Percentiles rank a stretch among this genome's conserved stretches.
Evolutionary conservation across 2,797 vertebrate genomes (phyloP).

Genomic region (Muraenolepis orangiensis): DNA sequence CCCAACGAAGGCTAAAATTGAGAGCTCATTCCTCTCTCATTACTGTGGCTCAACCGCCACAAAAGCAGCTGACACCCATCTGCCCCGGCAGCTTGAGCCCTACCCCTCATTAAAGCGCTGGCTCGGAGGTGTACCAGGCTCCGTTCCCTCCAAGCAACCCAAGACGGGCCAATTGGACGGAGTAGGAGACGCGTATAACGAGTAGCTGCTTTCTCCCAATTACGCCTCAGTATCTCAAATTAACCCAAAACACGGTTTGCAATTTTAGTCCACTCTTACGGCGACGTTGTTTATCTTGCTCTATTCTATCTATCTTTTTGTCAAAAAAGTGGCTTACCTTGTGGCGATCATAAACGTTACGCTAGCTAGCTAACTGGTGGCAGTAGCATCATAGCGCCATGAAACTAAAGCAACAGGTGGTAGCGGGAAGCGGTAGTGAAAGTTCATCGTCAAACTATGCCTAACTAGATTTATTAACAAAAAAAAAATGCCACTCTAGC

Average conservation of each 20-base stretch:
- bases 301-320: no score
- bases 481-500: background rate
- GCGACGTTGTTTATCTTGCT: no score
- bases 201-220: no score
- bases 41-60: constrained; percentile 44
- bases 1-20: constrained; percentile 34
- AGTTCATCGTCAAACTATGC: background rate
- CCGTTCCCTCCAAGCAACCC: background rate
- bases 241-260: no score
- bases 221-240: no score
- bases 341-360: no score
- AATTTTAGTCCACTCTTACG: no score
- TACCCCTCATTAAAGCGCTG: background rate
- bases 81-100: constrained; percentile 11
- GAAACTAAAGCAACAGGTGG: background rate
- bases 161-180: background rate
- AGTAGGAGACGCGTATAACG: background rate
- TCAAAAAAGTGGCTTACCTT: no score
- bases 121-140: background rate
- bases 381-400: background rate
- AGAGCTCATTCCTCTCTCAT: constrained; percentile 42
- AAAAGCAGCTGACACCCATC: constrained; percentile 43
- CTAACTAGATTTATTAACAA: background rate
- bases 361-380: no score
- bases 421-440: background rate